phyloP scores from a whole-genome alignment of 2,797 vertebrate species.

The Eutrigla gurnardus region DNA sequence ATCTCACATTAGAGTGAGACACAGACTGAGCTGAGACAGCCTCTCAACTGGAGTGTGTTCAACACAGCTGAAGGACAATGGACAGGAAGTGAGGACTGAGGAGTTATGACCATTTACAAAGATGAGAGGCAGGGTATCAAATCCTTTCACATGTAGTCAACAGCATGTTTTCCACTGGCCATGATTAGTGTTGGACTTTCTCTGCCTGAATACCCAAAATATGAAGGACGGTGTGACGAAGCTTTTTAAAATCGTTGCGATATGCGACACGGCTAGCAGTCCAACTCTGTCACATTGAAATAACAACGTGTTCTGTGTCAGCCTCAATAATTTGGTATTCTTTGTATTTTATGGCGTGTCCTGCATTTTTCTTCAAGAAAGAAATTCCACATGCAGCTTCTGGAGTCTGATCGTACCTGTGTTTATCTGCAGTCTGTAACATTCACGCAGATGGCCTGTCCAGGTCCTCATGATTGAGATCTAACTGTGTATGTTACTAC shows the following conservation, averaged over 20 bases:
- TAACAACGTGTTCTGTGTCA: constrained; percentile 27
- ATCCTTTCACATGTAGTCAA: constrained; percentile 28
- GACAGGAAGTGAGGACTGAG: constrained; percentile 62
- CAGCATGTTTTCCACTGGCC: constrained; percentile 23
- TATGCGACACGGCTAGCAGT: background rate
- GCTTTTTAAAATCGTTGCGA: background rate
- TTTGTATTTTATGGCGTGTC: constrained; percentile 6
- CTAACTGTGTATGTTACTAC: background rate
- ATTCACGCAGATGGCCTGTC: background rate
- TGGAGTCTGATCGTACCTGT: constrained; percentile 3
- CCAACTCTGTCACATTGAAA: constrained; percentile 1
- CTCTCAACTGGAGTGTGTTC: constrained; percentile 55
- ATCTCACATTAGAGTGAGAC: constrained; percentile 75
- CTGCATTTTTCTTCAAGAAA: constrained; percentile 1
- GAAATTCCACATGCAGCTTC: background rate
- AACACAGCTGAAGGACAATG: constrained; percentile 58
- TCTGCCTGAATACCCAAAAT: constrained; percentile 14
- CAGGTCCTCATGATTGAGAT: background rate
- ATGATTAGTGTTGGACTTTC: constrained; percentile 12
- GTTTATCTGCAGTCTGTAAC: constrained; percentile 10
- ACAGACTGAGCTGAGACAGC: constrained; percentile 66
- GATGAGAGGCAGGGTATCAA: constrained; percentile 33
- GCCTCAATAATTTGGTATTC: background rate
- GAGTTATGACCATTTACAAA: constrained; percentile 40
- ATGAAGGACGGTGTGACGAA: background rate